Conservation (phyloP, 2,888 invertebrate genomes). For the Heteropelma amictum region DNA sequence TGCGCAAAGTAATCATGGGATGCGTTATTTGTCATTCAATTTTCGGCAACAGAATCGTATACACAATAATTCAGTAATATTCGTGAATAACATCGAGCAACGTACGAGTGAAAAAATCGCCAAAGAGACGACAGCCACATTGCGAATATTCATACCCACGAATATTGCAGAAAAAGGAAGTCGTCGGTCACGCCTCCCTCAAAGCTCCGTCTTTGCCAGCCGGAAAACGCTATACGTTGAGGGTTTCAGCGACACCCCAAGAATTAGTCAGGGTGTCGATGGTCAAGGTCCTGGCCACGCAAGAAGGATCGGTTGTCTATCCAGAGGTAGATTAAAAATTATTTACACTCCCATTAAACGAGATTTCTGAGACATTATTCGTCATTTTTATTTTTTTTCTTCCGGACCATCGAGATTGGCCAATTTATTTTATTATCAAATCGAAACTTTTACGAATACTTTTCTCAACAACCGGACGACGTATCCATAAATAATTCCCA, state of each 20-base stretch:
- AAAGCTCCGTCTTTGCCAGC: slow-evolving; percentile 70
- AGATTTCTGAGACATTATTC: not conserved
- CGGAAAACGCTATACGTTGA: slow-evolving; percentile 74
- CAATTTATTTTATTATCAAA: too few relatives aligned
- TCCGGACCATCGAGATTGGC: too few relatives aligned
- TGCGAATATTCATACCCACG: too few relatives aligned
- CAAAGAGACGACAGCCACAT: too few relatives aligned
- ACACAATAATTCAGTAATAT: too few relatives aligned
- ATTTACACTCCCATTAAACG: not conserved
- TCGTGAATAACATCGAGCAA: not conserved
- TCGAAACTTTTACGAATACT: too few relatives aligned
- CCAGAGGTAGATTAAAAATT: slow-evolving; percentile 65
- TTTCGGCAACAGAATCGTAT: too few relatives aligned
- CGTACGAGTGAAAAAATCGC: not conserved
- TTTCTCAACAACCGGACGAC: too few relatives aligned
- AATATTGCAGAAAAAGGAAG: slow-evolving; percentile 71
- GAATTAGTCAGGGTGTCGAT: slow-evolving; percentile 70
- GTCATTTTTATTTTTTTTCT: not conserved
- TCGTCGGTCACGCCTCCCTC: slow-evolving; percentile 70
- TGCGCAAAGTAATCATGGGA: too few relatives aligned
- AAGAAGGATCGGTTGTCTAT: slow-evolving; percentile 66
- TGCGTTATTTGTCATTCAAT: too few relatives aligned
- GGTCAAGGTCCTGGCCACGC: slow-evolving; percentile 73
- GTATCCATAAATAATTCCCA: too few relatives aligned
- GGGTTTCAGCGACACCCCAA: slow-evolving; percentile 71